Evolutionary conservation across 2,113 vertebrate genomes (phyloP).

Genomic region (Tympanuchus pallidicinctus): DNA sequence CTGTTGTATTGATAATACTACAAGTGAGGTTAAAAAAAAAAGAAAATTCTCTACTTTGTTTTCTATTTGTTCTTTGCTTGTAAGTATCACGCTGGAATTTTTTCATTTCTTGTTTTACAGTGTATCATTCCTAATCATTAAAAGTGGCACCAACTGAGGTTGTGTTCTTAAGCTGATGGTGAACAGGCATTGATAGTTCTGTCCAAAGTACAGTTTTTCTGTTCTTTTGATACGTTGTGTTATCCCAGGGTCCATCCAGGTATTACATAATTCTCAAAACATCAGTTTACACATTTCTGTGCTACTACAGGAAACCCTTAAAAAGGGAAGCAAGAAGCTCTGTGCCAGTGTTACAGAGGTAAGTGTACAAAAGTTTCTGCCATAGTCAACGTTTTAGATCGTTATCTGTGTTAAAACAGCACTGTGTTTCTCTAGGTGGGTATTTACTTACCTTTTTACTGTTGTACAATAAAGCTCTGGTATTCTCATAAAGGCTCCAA

Average conservation of each 20-base stretch:
- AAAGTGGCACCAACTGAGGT: conserved; percentile 62
- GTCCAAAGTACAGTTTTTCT: neutral
- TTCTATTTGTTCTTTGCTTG: conserved; percentile 64
- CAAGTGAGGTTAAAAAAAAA: neutral
- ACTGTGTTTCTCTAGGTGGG: neutral
- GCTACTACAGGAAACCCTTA: neutral
- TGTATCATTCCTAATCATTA: conserved; percentile 68
- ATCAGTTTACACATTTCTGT: neutral
- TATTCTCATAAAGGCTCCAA: conserved; percentile 4
- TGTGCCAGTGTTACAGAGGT: neutral
- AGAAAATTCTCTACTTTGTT: neutral
- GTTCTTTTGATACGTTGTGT: neutral
- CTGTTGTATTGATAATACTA: conserved; percentile 50
- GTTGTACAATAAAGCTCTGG: neutral
- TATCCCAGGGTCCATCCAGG: neutral
- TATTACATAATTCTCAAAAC: neutral
- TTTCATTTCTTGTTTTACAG: conserved; percentile 54
- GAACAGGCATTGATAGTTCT: neutral
- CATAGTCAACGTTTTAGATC: neutral
- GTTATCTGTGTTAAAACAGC: neutral
- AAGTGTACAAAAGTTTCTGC: neutral
- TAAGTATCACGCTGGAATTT: conserved; percentile 54
- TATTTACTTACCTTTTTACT: neutral
- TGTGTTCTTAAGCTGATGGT: conserved; percentile 51
- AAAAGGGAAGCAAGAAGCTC: neutral